Evolutionary conservation across 2,797 vertebrate genomes (phyloP).

Genomic region (Mormyrops boulengeri): DNA sequence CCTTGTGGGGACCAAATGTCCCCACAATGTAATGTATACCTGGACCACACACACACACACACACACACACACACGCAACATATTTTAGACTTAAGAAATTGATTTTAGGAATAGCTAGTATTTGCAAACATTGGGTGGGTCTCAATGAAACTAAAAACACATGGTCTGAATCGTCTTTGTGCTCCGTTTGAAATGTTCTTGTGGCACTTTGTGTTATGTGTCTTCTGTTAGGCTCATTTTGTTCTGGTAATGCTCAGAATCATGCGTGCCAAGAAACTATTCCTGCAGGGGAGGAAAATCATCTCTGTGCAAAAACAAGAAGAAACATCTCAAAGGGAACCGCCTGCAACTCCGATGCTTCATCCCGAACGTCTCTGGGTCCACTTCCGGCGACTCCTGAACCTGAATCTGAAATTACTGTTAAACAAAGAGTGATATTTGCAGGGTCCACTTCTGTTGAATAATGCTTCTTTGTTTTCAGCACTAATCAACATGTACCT

Average conservation of each 20-base stretch:
- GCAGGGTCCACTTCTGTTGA: neutral
- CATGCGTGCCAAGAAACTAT: neutral
- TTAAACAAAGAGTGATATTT: neutral
- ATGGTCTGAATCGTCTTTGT: neutral
- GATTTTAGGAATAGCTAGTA: neutral
- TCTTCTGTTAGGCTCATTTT: neutral
- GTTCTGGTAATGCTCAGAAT: slow-evolving; percentile 6
- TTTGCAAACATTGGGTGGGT: neutral
- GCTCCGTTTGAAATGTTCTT: neutral
- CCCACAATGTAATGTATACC: neutral
- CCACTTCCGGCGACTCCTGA: neutral
- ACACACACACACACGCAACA: neutral
- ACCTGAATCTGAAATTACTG: neutral
- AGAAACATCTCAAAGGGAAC: neutral
- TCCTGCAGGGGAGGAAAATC: neutral
- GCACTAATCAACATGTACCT: neutral
- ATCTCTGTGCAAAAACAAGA: neutral
- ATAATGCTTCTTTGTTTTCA: neutral
- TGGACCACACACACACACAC: neutral
- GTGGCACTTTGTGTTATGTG: neutral
- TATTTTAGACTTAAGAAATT: neutral
- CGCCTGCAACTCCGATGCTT: neutral
- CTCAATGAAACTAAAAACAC: neutral
- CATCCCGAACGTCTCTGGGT: neutral
- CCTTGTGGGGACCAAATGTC: neutral